Conservation (phyloP, 2,888 invertebrate genomes). For the Apomyelois bistriatella region DNA sequence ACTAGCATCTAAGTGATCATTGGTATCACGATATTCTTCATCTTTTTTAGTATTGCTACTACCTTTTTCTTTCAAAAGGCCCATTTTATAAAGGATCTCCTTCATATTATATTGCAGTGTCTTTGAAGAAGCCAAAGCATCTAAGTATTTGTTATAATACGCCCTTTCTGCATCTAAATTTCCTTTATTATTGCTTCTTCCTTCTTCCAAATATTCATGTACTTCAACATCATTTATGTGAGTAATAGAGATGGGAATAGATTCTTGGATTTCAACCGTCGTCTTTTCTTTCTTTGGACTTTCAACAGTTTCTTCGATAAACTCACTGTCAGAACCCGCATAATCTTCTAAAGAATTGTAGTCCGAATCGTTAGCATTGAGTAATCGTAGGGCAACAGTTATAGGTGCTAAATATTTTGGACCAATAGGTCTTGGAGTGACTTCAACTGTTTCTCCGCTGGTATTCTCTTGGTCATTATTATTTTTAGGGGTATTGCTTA, state of each 20-base stretch:
- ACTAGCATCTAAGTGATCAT: slow-evolving; percentile 51
- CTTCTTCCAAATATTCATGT: slow-evolving; percentile 66
- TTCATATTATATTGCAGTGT: slow-evolving; percentile 54
- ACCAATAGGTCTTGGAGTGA: slow-evolving; percentile 78
- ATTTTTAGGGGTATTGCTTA: slow-evolving; percentile 36
- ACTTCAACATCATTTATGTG: slow-evolving; percentile 71
- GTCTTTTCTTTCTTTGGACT: slow-evolving; percentile 69
- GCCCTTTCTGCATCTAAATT: slow-evolving; percentile 45
- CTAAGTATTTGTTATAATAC: slow-evolving; percentile 55
- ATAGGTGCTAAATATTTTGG: slow-evolving; percentile 81
- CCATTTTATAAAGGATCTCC: slow-evolving; percentile 46
- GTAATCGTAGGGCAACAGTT: slow-evolving; percentile 78
- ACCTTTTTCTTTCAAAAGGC: slow-evolving; percentile 47
- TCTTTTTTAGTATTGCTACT: slow-evolving; percentile 35
- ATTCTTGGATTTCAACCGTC: slow-evolving; percentile 83
- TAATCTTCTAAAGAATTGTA: slow-evolving; percentile 61
- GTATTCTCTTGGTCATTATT: slow-evolving; percentile 26
- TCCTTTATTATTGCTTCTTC: slow-evolving; percentile 51
- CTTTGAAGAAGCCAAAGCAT: slow-evolving; percentile 58
- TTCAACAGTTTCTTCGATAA: slow-evolving; percentile 53
- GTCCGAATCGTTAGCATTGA: slow-evolving; percentile 65
- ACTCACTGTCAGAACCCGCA: slow-evolving; percentile 63
- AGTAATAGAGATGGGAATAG: slow-evolving; percentile 77
- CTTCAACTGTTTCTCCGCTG: slow-evolving; percentile 51
- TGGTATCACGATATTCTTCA: slow-evolving; percentile 34